Conservation (phyloP, 2,113 vertebrate species). For the Chinchilla lanigera region DNA sequence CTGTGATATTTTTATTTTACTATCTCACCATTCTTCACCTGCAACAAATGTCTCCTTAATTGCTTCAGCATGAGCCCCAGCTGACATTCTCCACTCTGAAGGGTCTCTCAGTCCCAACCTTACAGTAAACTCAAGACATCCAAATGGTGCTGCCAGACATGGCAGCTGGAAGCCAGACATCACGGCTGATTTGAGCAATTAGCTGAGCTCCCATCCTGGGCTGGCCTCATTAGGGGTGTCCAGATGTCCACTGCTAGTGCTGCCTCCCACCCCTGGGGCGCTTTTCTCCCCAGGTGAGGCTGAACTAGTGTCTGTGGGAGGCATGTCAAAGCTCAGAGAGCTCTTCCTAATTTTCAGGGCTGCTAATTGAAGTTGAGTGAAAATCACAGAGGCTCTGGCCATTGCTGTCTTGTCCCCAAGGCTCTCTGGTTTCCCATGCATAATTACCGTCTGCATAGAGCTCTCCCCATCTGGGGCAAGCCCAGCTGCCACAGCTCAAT, state of each 20-base stretch:
- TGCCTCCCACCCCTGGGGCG: conserved; percentile 48
- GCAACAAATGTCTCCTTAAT: conserved; percentile 78
- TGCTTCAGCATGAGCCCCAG: conserved; percentile 75
- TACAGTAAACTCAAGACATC: conserved; percentile 78
- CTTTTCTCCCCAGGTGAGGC: conserved; percentile 75
- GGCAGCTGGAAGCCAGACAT: conserved; percentile 83
- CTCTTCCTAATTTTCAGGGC: conserved; percentile 57
- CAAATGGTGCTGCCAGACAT: conserved; percentile 75
- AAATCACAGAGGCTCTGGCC: neutral
- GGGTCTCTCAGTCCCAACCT: conserved; percentile 75
- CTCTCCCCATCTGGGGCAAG: conserved; percentile 83
- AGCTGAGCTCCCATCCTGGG: conserved; percentile 75
- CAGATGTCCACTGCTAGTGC: conserved; percentile 76
- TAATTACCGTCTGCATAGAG: conserved; percentile 83
- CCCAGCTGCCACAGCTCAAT: conserved; percentile 85
- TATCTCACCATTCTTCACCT: conserved; percentile 72
- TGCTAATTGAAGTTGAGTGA: conserved; percentile 73
- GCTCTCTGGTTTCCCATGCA: conserved; percentile 82
- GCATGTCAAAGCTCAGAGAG: conserved; percentile 33
- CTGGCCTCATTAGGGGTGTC: conserved; percentile 77
- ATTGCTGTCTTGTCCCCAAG: conserved; percentile 71
- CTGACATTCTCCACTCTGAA: conserved; percentile 74
- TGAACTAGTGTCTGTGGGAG: conserved; percentile 49
- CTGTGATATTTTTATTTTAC: conserved; percentile 78
- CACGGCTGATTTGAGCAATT: conserved; percentile 78